A percentile compares a stretch with the other conserved stretches of the same genome.
phyloP scores from a whole-genome alignment of 2,113 vertebrate species.

The Oplegnathus fasciatus region DNA sequence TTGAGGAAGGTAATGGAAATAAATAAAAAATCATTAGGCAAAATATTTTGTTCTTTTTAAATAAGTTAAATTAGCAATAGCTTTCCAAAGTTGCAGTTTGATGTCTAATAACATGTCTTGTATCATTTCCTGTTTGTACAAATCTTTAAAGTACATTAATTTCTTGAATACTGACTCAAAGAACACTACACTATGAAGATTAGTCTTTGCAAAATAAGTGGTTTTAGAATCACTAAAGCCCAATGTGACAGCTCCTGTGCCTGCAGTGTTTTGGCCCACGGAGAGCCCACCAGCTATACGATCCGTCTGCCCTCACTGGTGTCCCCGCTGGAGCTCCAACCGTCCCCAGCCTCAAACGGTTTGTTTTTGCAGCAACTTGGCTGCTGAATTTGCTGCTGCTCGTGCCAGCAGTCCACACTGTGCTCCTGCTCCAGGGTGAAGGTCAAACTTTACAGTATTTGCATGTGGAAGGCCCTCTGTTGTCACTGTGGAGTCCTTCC shows the following conservation, averaged over 20 bases:
- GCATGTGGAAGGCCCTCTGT: constrained; percentile 15
- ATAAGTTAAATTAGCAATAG: neutral
- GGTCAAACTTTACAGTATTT: constrained; percentile 12
- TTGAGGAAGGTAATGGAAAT: neutral
- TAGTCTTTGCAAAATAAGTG: no score
- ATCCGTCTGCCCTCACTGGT: neutral
- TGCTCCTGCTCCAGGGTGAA: constrained; percentile 11
- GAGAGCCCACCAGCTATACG: neutral
- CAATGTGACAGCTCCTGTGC: neutral
- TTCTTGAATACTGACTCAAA: no score
- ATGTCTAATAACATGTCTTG: no score
- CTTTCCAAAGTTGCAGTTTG: neutral
- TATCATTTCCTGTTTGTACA: no score
- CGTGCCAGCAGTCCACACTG: constrained; percentile 13
- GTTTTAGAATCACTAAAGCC: neutral
- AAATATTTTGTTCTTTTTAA: no score
- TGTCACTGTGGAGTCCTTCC: no score
- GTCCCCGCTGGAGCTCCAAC: neutral
- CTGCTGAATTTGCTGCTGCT: constrained; percentile 21
- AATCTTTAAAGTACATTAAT: no score
- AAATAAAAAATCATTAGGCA: no score
- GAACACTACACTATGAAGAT: no score
- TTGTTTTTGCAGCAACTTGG: constrained; percentile 24
- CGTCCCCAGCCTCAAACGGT: neutral
- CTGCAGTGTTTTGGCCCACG: constrained; percentile 5